Base-by-base conservation (phyloP, 1,140 invertebrate species). In the Diabrotica undecimpunctata region DNA sequence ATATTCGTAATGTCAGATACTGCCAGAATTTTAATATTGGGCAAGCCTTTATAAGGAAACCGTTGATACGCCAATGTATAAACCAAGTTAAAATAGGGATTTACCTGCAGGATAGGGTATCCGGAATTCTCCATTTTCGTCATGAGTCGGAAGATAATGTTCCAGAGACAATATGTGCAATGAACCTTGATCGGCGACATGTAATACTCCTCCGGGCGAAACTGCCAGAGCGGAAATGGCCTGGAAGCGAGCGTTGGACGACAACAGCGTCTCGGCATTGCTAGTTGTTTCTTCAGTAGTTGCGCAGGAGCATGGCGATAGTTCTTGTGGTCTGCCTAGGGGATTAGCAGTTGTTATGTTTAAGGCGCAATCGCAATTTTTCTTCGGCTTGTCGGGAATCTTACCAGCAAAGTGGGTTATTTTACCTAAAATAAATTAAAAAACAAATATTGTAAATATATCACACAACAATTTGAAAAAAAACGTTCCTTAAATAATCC, bases 151-250 rank as follows among this genome's bases (percentile, higher is more conserved):
- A 61, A 97, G 78, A 77, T 95, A 95, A 56, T 95, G 94, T 71
- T 95, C 89, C 11, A 98, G 79, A 0, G 95, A 93, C 52, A 97
- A 81, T 55, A 97, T 93, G 62, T 95, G 90, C 6, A 96, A 81
- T 4, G 88, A 92, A 63, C 88, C 94, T 84, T 97, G 95, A 81
- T 98, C 96, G 12, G 95, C 93, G 36, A 98, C 89, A 79, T 97
- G 94, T 5, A 98, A 81, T 37, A 96, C 90, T 0, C 95, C 94
- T 78, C 97, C 95, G 46, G 95, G 95, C 10, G 95, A 93, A 4
- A 97, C 93, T 4, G 94, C 90, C 7, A 98, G 84, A 5, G 95
- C 94, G 6, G 94, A 96, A 77, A 97, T 93, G 0, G 94, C 89
- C 67, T 92, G 92, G 76, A 97, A 91, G 70, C 91, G 90, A 0